Conservation (phyloP, 2,888 invertebrate genomes). For the Didymodactylos carnosus region DNA sequence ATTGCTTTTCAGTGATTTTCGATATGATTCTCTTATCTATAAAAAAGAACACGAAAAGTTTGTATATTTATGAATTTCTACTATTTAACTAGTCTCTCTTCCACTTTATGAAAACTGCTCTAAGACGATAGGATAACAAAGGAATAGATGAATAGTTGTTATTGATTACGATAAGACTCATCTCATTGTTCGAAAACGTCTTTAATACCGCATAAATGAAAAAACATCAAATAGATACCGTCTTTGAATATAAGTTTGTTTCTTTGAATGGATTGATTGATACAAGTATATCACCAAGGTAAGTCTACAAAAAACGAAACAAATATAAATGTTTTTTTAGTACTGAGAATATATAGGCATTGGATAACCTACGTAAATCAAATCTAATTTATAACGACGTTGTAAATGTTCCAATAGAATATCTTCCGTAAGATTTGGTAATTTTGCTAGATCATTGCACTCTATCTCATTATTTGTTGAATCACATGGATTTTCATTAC, state of each 20-base stretch:
- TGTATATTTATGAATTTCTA: too few relatives aligned
- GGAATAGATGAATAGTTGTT: too few relatives aligned
- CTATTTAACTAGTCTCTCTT: too few relatives aligned
- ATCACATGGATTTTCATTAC: background rate
- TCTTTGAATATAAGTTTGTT: slow-evolving; percentile 14
- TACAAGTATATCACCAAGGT: slow-evolving; percentile 18
- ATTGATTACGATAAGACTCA: too few relatives aligned
- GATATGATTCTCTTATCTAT: slow-evolving; percentile 21
- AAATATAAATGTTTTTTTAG: background rate
- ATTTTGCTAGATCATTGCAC: slow-evolving; percentile 22
- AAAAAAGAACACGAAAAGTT: too few relatives aligned
- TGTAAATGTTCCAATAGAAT: slow-evolving; percentile 24
- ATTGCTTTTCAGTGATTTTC: slow-evolving; percentile 19
- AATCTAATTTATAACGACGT: slow-evolving; percentile 21
- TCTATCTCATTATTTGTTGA: background rate
- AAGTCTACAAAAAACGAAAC: slow-evolving; percentile 15
- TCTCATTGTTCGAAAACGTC: background rate
- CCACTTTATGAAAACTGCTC: too few relatives aligned
- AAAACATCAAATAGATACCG: background rate
- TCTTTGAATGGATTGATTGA: slow-evolving; percentile 17
- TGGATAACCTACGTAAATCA: slow-evolving; percentile 25
- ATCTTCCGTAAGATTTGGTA: slow-evolving; percentile 24
- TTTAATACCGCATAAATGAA: background rate
- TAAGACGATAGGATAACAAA: too few relatives aligned
- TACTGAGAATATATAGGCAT: too few relatives aligned